A percentile compares a stretch with the other conserved stretches of the same genome.
Conservation (phyloP, 2,797 vertebrate species). For the Crocodylus rhombifer region DNA sequence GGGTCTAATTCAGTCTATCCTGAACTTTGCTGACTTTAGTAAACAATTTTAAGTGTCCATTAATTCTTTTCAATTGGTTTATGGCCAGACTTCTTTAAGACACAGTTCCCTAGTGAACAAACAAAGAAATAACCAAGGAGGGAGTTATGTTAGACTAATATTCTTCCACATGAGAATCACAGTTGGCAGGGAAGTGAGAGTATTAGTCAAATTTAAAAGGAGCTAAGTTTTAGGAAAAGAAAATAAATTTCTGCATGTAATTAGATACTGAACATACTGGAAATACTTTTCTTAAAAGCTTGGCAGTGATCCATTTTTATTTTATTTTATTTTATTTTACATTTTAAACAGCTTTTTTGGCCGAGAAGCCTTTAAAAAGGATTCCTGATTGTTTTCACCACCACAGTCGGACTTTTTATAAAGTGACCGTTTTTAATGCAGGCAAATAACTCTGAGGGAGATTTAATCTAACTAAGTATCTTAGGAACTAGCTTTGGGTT, state of each 20-base stretch:
- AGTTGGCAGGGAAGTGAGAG: background rate
- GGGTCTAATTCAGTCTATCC: background rate
- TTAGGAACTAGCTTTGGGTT: background rate
- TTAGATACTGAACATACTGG: background rate
- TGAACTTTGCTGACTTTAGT: background rate
- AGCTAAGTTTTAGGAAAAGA: no score
- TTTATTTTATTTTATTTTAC: background rate
- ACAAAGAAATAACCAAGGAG: background rate
- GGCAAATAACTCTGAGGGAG: background rate
- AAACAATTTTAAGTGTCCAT: no score
- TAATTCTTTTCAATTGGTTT: no score
- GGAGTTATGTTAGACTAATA: background rate
- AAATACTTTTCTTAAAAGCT: background rate
- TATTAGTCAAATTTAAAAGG: background rate
- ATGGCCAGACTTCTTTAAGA: no score
- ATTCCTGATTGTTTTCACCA: background rate
- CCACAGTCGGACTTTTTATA: accelerated
- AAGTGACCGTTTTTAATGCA: background rate
- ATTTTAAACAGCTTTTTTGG: background rate
- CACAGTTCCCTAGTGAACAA: background rate
- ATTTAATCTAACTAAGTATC: constrained; percentile 34
- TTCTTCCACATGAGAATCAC: no score
- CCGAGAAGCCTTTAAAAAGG: background rate
- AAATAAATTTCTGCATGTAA: no score
- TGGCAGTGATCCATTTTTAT: background rate